Conservation (phyloP, 2,888 invertebrate genomes). For the Agonopterix subpropinquella region DNA sequence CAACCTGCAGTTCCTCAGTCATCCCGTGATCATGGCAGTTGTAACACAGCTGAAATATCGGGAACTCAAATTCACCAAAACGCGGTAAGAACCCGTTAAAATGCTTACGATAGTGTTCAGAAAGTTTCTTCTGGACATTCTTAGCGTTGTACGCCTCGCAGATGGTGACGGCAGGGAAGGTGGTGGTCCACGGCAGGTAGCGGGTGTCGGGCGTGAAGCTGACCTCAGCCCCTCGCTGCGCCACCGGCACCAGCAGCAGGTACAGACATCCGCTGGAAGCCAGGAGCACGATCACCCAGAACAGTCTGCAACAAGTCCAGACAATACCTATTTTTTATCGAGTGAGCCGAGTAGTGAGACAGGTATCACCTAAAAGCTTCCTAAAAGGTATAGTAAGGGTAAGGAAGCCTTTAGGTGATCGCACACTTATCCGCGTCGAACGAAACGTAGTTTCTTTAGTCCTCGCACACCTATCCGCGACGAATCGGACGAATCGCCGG, state of each 20-base stretch:
- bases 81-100: not conserved
- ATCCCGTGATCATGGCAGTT: no score
- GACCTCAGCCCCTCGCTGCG: slow-evolving; percentile 69
- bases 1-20: no score
- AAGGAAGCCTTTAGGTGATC: no score
- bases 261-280: slow-evolving; percentile 70
- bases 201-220: slow-evolving; percentile 78
- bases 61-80: no score
- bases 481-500: no score
- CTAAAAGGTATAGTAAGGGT: no score
- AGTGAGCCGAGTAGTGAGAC: not conserved
- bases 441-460: no score
- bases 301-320: slow-evolving; percentile 49
- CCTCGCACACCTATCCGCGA: no score
- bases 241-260: slow-evolving; percentile 56
- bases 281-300: slow-evolving; percentile 73
- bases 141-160: slow-evolving; percentile 68
- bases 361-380: no score
- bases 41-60: no score
- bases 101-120: slow-evolving; percentile 26
- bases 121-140: slow-evolving; percentile 27
- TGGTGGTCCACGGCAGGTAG: slow-evolving; percentile 76
- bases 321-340: slow-evolving; percentile 9
- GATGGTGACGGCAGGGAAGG: slow-evolving; percentile 76
- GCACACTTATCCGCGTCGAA: no score